Conservation (phyloP, 2,888 invertebrate species). For the Acanthosoma haemorrhoidale region DNA sequence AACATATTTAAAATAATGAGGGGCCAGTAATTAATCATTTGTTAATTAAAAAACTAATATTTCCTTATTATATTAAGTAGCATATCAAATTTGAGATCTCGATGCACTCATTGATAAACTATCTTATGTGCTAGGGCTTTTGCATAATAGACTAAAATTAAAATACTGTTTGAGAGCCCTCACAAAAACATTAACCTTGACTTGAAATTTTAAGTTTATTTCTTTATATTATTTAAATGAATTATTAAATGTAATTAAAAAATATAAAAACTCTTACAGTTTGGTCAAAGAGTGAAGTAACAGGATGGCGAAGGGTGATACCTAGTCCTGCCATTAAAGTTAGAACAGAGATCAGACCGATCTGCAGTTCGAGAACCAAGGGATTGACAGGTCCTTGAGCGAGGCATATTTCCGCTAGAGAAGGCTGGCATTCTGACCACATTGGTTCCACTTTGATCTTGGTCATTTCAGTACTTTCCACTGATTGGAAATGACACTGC, state of each 20-base stretch:
- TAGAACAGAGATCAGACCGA: constrained; percentile 69
- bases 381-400: constrained; percentile 69
- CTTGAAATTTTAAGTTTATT: background rate
- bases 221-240: too few species aligned
- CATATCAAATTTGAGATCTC: too few species aligned
- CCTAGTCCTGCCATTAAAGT: constrained; percentile 74
- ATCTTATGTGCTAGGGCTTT: too few species aligned
- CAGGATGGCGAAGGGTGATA: constrained; percentile 65
- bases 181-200: background rate
- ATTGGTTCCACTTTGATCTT: constrained; percentile 32
- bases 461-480: constrained; percentile 6
- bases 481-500: background rate
- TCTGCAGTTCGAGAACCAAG: constrained; percentile 71
- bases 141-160: background rate
- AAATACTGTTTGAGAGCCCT: too few species aligned
- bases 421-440: constrained; percentile 48
- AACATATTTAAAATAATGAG: too few species aligned
- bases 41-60: too few species aligned
- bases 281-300: constrained; percentile 71
- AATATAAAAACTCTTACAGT: constrained; percentile 49
- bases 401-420: constrained; percentile 72
- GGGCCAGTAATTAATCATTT: too few species aligned
- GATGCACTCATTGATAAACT: too few species aligned
- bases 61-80: too few species aligned
- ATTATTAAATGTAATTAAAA: too few species aligned